Conservation (phyloP, 2,888 invertebrate genomes). For the Ligdia adustata region DNA sequence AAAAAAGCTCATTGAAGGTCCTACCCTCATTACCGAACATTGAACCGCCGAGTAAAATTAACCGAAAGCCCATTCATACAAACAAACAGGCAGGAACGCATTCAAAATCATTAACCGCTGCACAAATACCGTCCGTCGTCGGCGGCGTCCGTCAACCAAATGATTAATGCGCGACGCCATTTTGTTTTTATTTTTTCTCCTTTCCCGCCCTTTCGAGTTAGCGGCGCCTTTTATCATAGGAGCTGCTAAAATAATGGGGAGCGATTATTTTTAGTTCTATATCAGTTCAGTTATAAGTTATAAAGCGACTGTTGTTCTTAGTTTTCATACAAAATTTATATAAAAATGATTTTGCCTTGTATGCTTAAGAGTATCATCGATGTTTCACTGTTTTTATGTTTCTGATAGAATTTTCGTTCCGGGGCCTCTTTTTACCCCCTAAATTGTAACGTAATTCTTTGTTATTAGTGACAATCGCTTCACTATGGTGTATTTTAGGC, state of each 20-base stretch:
- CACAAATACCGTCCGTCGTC: conserved; percentile 25
- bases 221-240: conserved; percentile 36
- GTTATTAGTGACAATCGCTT: no score
- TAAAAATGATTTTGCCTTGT: not conserved
- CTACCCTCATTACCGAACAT: conserved; percentile 8
- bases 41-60: conserved; percentile 15
- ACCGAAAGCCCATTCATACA: conserved; percentile 16
- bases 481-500: no score
- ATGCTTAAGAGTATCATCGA: not conserved
- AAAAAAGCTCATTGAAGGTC: no score
- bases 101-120: conserved; percentile 33
- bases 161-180: conserved; percentile 47
- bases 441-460: no score
- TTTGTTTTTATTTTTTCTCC: conserved; percentile 46
- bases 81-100: conserved; percentile 27
- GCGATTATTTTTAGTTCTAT: conserved; percentile 33
- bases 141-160: conserved; percentile 36
- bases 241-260: conserved; percentile 35
- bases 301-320: not conserved
- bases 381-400: not conserved
- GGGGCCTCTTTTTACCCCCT: no score
- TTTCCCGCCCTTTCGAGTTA: conserved; percentile 44
- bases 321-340: not conserved
- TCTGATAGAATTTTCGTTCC: not conserved
- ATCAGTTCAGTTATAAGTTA: conserved; percentile 26